These are phyloP conservation scores for Scyliorhinus canicula DNA, from an alignment of 2,797 vertebrate genomes.

Conservation along the genomic window DNA sequence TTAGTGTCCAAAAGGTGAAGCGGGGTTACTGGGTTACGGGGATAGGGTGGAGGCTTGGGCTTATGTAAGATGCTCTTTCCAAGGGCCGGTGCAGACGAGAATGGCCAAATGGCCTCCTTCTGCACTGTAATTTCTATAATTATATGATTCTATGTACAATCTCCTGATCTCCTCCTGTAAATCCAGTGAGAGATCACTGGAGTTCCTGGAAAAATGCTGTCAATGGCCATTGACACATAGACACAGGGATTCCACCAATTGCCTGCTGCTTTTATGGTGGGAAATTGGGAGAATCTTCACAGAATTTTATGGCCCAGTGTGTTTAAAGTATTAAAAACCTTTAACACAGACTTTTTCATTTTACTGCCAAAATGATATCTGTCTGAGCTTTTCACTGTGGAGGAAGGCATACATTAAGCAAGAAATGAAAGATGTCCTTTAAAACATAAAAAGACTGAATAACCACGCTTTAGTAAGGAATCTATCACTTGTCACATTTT, in stretches of 20 bases:
- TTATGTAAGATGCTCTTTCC: too few relatives aligned
- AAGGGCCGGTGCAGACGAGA: too few relatives aligned
- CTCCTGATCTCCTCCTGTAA: neutral
- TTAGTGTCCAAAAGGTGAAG: too few relatives aligned
- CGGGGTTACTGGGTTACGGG: too few relatives aligned
- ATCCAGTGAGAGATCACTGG: neutral
- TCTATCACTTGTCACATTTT: slow-evolving; percentile 14
- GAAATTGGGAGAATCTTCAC: neutral
- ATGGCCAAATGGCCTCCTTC: too few relatives aligned
- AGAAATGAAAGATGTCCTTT: neutral
- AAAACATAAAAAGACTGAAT: neutral
- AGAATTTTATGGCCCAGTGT: neutral
- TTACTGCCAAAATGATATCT: neutral
- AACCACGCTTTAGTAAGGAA: neutral
- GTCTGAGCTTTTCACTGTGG: neutral
- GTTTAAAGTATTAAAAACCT: neutral
- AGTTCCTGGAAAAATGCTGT: neutral
- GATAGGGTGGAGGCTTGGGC: too few relatives aligned
- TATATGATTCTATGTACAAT: too few relatives aligned
- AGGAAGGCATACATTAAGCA: neutral
- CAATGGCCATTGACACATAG: neutral
- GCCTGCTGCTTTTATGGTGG: neutral
- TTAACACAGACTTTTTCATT: neutral
- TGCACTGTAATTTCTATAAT: too few relatives aligned
- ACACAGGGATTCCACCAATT: too few relatives aligned